phyloP scores from a whole-genome alignment of 2,888 invertebrate species.

The Cacoxenus indagator region DNA sequence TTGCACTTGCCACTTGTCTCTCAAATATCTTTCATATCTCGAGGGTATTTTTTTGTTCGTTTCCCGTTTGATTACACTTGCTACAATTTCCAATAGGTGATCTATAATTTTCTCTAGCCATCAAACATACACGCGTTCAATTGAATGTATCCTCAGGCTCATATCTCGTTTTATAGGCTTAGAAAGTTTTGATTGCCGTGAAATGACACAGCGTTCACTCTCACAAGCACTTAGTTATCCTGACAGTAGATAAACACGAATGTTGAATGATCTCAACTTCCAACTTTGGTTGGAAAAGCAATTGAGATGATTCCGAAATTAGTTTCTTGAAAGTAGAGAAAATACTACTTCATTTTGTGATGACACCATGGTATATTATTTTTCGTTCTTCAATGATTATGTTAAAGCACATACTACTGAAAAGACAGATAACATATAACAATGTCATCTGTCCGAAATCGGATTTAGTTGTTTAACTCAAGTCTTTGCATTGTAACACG shows the following conservation, averaged over 20 bases:
- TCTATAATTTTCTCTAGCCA: slow-evolving; percentile 52
- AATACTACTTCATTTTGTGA: too few species aligned
- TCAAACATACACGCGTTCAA: background rate
- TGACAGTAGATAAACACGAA: background rate
- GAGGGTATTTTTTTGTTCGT: background rate
- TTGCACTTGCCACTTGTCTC: slow-evolving; percentile 7
- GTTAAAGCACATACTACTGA: too few species aligned
- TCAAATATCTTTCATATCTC: background rate
- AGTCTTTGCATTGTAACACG: too few species aligned
- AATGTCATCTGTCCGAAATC: too few species aligned
- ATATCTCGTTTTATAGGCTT: background rate
- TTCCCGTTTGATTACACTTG: background rate
- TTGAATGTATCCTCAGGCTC: slow-evolving; percentile 53
- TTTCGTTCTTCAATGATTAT: too few species aligned
- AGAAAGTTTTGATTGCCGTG: slow-evolving; percentile 11
- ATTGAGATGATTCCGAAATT: too few species aligned
- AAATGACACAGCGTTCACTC: background rate
- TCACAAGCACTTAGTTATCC: background rate
- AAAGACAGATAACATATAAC: too few species aligned
- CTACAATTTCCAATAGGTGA: background rate
- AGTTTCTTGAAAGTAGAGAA: too few species aligned
- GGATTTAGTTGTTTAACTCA: too few species aligned
- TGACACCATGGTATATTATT: too few species aligned
- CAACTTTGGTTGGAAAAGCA: too few species aligned
- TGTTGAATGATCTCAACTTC: background rate